Base-by-base conservation (phyloP, 2,797 vertebrate species). In the Poecilia gillii region DNA sequence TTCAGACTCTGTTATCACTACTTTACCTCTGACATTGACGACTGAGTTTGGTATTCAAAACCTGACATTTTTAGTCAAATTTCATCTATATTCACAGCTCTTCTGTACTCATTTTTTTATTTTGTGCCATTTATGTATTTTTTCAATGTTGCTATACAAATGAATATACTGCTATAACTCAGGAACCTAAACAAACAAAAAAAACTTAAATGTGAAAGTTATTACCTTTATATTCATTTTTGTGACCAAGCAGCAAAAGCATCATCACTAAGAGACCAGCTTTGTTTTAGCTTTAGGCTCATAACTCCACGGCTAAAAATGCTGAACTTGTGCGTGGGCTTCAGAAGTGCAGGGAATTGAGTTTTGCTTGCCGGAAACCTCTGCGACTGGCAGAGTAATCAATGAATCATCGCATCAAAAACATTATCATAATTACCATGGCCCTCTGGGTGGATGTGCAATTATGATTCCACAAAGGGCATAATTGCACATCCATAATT, bases 381-480 rank as follows among this genome's bases (percentile, higher is more conserved):
- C 57, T 78, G 59, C 82, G 86, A 84, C 90, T 90, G 92, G 82
- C 49, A 75, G 85, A 86, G 82, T 78, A 64, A 84, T 91, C 77
- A 73, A 74, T 82, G 53, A 79, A 76, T 89, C 76, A 75, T 73
- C 64, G 28, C 73, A 77, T 7, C 77, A 70, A 49, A 73, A 77
- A 45, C 71, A 77, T 75, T 51, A 81, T 36, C 64, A 25, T 9
- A 41, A 41, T 68, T 41, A 68, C 80, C 45, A 68, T 84, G 45
- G 68, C 51, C 74, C 23, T 77, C 43, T 59, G 78, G 71, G 75
- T 78, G 72, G 16, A 72, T 43, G 45, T 57, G 62, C 41, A 70
- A 73, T 43, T 28, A n/a, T 74, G n/a, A 66, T 64, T 74, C 28
- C 0, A 14, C 6, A 16, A 14, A 49, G 11, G 8, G 33, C 23